phyloP scores from a whole-genome alignment of 2,888 invertebrate genomes.

The Cheilosia grossa region DNA sequence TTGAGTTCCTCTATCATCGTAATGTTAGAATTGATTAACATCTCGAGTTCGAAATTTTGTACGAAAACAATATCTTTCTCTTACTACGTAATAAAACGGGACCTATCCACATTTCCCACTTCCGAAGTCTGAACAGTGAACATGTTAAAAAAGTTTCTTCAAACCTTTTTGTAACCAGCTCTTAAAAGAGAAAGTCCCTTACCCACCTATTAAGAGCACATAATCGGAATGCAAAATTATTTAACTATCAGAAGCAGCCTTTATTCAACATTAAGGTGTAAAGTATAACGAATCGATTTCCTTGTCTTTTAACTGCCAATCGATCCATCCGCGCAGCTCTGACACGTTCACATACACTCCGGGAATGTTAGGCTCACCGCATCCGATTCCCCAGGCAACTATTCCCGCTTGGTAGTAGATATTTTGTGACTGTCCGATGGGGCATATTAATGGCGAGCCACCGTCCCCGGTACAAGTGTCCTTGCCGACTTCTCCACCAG shows the following conservation, averaged over 20 bases:
- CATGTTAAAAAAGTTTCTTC: no score
- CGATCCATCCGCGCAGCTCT: slow-evolving; percentile 88
- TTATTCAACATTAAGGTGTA: slow-evolving; percentile 73
- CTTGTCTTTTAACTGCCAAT: slow-evolving; percentile 83
- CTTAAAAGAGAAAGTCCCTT: no score
- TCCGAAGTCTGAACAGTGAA: no score
- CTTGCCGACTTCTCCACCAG: slow-evolving; percentile 89
- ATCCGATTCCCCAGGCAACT: slow-evolving; percentile 93
- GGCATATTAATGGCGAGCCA: slow-evolving; percentile 91
- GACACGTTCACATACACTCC: slow-evolving; percentile 90
- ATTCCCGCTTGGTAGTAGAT: slow-evolving; percentile 85
- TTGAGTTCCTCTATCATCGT: no score
- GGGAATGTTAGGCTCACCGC: slow-evolving; percentile 87
- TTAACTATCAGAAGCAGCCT: background rate
- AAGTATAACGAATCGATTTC: slow-evolving; percentile 76
- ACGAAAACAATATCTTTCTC: no score
- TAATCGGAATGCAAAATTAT: background rate
- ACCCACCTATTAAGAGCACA: background rate
- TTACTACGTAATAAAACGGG: no score
- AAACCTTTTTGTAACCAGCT: no score
- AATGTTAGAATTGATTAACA: no score
- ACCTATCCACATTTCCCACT: no score
- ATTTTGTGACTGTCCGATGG: slow-evolving; percentile 82
- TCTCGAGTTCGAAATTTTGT: no score
- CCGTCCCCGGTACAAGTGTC: slow-evolving; percentile 92